Evolutionary conservation across 2,888 invertebrate genomes (phyloP).

Genomic region (Chymomyza fuscimana): DNA sequence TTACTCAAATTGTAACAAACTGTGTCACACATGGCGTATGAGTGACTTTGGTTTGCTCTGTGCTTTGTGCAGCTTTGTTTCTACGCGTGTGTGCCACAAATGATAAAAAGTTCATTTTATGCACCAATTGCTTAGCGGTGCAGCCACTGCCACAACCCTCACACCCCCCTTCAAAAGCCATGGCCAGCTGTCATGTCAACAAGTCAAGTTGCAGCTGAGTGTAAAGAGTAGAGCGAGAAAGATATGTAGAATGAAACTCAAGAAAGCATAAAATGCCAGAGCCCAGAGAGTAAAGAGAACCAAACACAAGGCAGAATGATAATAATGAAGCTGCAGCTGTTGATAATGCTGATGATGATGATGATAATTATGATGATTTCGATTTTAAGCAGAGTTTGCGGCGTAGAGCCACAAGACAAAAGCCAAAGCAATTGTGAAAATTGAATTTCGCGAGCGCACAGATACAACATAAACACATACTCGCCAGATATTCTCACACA

Average conservation of each 20-base stretch:
- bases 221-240: conserved; percentile 43
- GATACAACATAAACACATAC: not conserved
- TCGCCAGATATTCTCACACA: not conserved
- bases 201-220: not conserved
- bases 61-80: not conserved
- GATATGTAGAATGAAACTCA: conserved; percentile 31
- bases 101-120: conserved; percentile 30
- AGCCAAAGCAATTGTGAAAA: conserved; percentile 17
- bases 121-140: conserved; percentile 19
- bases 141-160: not conserved
- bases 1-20: not conserved
- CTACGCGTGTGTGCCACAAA: conserved; percentile 7
- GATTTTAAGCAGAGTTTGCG: not conserved
- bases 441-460: conserved; percentile 23
- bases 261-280: conserved; percentile 32
- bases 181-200: conserved; percentile 4
- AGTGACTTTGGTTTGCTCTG: not conserved
- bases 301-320: not conserved
- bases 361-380: not conserved
- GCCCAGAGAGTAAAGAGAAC: not conserved
- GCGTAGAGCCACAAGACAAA: not conserved
- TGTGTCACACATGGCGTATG: conserved; percentile 4
- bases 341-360: not conserved
- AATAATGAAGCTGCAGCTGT: not conserved
- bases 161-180: not conserved